Conservation (phyloP, 2,113 vertebrate genomes). For the Cochlearius cochlearius region DNA sequence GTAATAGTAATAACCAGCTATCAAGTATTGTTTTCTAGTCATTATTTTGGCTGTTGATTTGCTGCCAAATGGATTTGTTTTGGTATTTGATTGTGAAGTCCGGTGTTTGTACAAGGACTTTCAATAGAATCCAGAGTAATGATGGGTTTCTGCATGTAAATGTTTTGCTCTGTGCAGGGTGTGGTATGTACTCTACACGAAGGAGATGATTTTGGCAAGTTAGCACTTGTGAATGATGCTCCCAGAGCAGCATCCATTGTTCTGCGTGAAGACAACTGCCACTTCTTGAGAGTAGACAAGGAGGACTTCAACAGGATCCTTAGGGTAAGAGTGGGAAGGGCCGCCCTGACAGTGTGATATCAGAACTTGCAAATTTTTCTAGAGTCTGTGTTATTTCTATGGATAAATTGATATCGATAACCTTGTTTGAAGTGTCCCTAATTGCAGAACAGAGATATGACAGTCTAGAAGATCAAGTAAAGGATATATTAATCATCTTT, state of each 20-base stretch:
- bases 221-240: slow-evolving; percentile 95
- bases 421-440: neutral
- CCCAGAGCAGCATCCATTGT: slow-evolving; percentile 97
- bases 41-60: slow-evolving; percentile 63
- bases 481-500: neutral
- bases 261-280: slow-evolving; percentile 94
- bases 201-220: slow-evolving; percentile 97
- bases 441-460: neutral
- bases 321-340: slow-evolving; percentile 78
- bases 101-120: slow-evolving; percentile 43
- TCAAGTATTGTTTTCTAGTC: slow-evolving; percentile 58
- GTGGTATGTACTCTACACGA: slow-evolving; percentile 96
- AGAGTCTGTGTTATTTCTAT: neutral
- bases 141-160: slow-evolving; percentile 54
- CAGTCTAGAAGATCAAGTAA: neutral
- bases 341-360: fast-evolving
- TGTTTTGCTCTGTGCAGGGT: slow-evolving; percentile 79
- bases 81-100: slow-evolving; percentile 59
- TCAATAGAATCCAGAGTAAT: slow-evolving; percentile 54
- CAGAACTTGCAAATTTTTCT: neutral
- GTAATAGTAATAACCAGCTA: slow-evolving; percentile 59
- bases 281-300: slow-evolving; percentile 97
- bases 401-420: neutral
- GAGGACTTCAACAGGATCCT: slow-evolving; percentile 98
- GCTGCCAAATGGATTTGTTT: slow-evolving; percentile 64